phyloP scores from a whole-genome alignment of 1,140 invertebrate genomes.

The Globodera rostochiensis region DNA sequence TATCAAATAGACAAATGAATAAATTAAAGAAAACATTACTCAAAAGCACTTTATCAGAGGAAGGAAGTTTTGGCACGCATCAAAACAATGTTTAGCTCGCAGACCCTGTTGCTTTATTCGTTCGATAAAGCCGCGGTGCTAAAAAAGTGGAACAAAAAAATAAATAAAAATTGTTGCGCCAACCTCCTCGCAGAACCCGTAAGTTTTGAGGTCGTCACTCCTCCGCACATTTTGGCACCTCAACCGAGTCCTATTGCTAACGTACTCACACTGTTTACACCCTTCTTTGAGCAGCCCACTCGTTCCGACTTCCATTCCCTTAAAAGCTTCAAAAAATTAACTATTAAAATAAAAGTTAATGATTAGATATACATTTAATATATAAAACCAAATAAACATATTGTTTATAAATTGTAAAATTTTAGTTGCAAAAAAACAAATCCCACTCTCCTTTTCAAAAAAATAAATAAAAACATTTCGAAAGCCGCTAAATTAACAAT shows the following conservation, averaged over 20 bases:
- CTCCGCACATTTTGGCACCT: conserved; percentile 19
- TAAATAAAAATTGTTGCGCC: neutral
- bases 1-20: neutral
- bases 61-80: neutral
- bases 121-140: conserved; percentile 26
- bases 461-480: no score
- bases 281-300: neutral
- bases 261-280: conserved; percentile 27
- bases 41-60: conserved; percentile 10
- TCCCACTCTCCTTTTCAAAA: no score
- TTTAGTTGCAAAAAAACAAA: neutral
- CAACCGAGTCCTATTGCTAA: conserved; percentile 18
- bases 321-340: neutral
- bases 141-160: neutral
- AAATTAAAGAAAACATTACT: neutral
- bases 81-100: conserved; percentile 21
- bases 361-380: no score
- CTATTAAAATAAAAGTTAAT: neutral
- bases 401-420: neutral
- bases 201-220: conserved; percentile 6
- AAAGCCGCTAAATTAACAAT: no score
- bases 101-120: conserved; percentile 12
- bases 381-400: no score
- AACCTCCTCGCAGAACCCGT: conserved; percentile 29
- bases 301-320: neutral